Percentiles rank a stretch among this genome's conserved stretches.
Conservation (phyloP, 2,888 invertebrate genomes). For the Caenorhabditis drosophilae region DNA sequence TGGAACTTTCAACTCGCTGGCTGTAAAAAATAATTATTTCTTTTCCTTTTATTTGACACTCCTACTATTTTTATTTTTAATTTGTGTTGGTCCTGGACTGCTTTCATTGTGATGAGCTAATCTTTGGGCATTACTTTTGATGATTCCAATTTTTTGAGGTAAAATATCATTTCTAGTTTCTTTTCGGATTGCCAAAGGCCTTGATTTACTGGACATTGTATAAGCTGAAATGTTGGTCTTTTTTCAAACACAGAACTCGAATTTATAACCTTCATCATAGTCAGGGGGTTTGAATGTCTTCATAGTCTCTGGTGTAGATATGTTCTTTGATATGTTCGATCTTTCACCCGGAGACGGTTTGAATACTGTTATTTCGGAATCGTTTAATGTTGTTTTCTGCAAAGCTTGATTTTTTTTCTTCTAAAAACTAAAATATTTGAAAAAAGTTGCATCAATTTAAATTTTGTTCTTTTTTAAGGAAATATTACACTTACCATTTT, state of each 20-base stretch:
- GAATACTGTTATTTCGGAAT: constrained; percentile 12
- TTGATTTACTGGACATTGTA: constrained; percentile 10
- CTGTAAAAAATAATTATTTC: constrained; percentile 4
- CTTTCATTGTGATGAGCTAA: constrained; percentile 48
- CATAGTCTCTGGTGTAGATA: constrained; percentile 36
- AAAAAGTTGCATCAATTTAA: no score
- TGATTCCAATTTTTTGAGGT: constrained; percentile 20
- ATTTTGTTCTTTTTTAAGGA: no score
- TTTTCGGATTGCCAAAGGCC: constrained; percentile 51
- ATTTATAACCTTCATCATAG: constrained; percentile 24
- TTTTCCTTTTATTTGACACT: not conserved
- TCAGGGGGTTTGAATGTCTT: constrained; percentile 45
- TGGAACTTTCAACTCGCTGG: constrained; percentile 35
- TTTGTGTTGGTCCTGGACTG: constrained; percentile 39
- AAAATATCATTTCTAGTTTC: constrained; percentile 52
- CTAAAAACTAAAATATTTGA: no score
- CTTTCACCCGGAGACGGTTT: constrained; percentile 2
- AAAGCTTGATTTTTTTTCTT: no score
- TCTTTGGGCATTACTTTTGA: constrained; percentile 32
- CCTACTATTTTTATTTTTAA: not conserved
- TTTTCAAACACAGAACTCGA: not conserved
- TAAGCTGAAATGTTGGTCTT: not conserved
- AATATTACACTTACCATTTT: no score
- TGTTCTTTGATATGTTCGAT: not conserved
- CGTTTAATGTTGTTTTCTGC: no score